phyloP scores from a whole-genome alignment of 2,113 vertebrate genomes.

The Neotragus moschatus region DNA sequence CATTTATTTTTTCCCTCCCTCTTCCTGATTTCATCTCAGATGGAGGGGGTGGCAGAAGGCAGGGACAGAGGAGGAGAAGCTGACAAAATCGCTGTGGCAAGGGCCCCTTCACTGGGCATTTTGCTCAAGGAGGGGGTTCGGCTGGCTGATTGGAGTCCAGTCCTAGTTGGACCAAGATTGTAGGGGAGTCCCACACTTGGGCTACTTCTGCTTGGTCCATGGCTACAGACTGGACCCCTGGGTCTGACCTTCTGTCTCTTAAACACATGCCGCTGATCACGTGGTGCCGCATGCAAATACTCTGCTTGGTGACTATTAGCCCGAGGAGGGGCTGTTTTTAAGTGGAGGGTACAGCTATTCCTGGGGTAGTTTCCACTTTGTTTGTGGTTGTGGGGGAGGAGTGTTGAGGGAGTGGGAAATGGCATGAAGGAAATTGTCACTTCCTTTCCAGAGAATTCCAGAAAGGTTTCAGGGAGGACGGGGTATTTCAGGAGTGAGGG shows the following conservation, averaged over 20 bases:
- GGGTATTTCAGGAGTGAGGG: conserved; percentile 57
- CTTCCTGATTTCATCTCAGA: conserved; percentile 66
- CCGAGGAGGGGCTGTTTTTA: conserved; percentile 47
- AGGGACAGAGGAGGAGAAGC: conserved; percentile 31
- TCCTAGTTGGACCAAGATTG: neutral
- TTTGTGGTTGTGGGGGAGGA: conserved; percentile 65
- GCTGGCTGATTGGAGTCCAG: neutral
- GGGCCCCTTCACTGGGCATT: neutral
- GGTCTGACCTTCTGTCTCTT: neutral
- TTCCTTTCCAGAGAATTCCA: conserved; percentile 76
- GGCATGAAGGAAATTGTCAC: conserved; percentile 72
- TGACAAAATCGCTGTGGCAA: conserved; percentile 32
- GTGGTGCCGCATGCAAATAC: neutral
- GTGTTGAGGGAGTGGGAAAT: conserved; percentile 67
- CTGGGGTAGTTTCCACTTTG: conserved; percentile 71
- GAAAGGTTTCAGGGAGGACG: conserved; percentile 68
- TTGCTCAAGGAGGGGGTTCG: neutral
- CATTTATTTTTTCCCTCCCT: conserved; percentile 43
- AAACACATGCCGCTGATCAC: neutral
- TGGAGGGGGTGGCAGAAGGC: conserved; percentile 26
- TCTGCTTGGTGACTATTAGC: conserved; percentile 24
- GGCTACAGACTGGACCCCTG: neutral
- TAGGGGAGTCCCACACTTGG: neutral
- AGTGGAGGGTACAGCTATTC: conserved; percentile 68
- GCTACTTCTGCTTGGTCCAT: neutral